A percentile compares a stretch with the other conserved stretches of the same genome.
phyloP scores from a whole-genome alignment of 2,797 vertebrate genomes.

The Phaenicophaeus curvirostris region DNA sequence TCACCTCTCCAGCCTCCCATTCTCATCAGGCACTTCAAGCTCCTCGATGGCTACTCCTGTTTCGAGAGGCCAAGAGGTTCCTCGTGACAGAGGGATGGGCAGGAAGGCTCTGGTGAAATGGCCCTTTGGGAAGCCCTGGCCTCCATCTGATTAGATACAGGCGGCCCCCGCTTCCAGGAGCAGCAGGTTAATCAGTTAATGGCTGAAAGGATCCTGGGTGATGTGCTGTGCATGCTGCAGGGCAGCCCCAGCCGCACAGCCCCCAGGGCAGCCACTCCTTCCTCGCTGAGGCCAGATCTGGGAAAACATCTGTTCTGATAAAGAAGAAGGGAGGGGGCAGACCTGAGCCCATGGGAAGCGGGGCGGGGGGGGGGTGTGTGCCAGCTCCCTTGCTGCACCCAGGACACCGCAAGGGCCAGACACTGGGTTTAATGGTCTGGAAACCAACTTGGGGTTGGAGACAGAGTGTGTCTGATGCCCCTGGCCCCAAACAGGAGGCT shows the following conservation, averaged over 20 bases:
- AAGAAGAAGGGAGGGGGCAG: conserved; percentile 17
- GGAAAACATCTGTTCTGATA: conserved; percentile 64
- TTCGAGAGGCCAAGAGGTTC: neutral
- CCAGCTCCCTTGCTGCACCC: neutral
- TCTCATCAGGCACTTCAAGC: neutral
- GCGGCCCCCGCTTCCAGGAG: conserved; percentile 22
- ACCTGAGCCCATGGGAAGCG: neutral
- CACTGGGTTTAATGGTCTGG: conserved; percentile 13
- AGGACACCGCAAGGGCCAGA: neutral
- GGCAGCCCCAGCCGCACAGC: neutral
- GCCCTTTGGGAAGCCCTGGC: conserved; percentile 16
- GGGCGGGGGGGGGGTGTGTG: neutral
- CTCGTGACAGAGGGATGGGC: neutral
- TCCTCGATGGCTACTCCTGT: neutral
- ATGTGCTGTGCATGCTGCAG: neutral
- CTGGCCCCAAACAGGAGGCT: neutral
- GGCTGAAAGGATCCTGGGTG: conserved; percentile 13
- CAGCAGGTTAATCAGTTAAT: conserved; percentile 72
- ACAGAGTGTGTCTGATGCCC: neutral
- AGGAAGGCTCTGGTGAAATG: conserved; percentile 14
- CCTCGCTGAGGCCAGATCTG: neutral
- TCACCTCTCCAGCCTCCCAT: neutral
- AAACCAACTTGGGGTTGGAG: neutral
- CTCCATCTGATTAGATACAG: conserved; percentile 46
- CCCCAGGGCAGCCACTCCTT: conserved; percentile 22